Conservation (phyloP, 2,113 vertebrate genomes). For the Hippopotamus amphibius region DNA sequence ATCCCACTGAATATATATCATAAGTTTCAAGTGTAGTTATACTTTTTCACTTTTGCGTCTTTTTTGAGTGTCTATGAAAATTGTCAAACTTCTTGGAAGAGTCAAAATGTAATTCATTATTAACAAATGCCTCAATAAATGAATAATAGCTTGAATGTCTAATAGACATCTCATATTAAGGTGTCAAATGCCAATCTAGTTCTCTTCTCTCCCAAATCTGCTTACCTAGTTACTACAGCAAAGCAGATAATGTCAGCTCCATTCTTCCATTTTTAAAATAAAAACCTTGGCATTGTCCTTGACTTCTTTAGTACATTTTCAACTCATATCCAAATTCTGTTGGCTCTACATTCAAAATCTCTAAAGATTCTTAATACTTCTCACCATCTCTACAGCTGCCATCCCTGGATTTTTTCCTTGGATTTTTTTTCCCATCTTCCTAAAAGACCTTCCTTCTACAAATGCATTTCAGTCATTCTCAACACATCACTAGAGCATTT, state of each 20-base stretch:
- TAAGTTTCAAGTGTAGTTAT: background rate
- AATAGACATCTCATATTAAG: background rate
- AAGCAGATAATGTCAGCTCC: background rate
- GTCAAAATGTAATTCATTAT: conserved; percentile 22
- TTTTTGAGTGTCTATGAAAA: background rate
- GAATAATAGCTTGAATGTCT: conserved; percentile 2
- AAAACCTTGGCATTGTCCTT: background rate
- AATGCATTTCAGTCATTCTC: background rate
- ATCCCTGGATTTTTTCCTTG: background rate
- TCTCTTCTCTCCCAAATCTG: background rate
- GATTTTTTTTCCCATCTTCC: background rate
- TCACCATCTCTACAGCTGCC: background rate
- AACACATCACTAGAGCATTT: background rate
- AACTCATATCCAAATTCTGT: background rate
- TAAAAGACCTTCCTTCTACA: background rate
- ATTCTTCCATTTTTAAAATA: conserved; percentile 14
- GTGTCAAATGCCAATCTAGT: background rate
- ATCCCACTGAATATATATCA: background rate
- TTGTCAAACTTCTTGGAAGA: background rate
- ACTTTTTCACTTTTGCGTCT: background rate
- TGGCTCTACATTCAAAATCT: background rate
- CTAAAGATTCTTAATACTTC: background rate
- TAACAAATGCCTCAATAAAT: conserved; percentile 21
- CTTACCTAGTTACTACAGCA: background rate
- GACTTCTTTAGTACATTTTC: background rate